Base-by-base conservation (phyloP, 2,113 vertebrate species). In the Megaptera novaeangliae region DNA sequence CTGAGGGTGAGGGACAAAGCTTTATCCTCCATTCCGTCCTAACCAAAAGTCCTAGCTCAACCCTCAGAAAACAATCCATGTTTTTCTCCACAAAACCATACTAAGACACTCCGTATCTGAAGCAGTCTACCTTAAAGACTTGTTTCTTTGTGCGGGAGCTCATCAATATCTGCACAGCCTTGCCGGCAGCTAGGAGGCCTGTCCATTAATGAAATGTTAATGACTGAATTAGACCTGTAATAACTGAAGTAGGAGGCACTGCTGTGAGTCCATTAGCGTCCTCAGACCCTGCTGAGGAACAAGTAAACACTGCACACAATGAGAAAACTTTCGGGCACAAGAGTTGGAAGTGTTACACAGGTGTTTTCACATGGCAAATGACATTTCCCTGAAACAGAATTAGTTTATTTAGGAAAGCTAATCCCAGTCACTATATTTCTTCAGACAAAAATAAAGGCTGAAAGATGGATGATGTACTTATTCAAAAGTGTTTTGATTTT, bases 201-300 rank as follows among this genome's bases (percentile, higher is more conserved):
- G 98, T 98, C 98, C 99, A 99, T 99, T 99, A 99, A 99, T 99
- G 99, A 99, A 99, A 99, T 99, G 99, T 99, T 99, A 99, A 99
- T 99, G 99, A 99, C 99, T 99, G 99, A 99, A 99, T 99, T 99
- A 99, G 99, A 99, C 99, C 99, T 99, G 98, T 99, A 99, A 99
- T 99, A 99, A 99, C 99, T 99, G 98, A 99, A 99, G 98, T 98
- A 98, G 99, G 98, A 99, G 98, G 99, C 98, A 99, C 99, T 99
- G 99, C 99, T 99, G 99, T 98, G 99, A 99, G 99, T 99, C 99
- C 99, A 99, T 99, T 99, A 99, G 99, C 99, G 99, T 99, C 98
- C 95, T 98, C 97, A 98, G 98, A 98, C 98, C 99, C 99, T 52
- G 99, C 99, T 99, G 99, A 98, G 99, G 98, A 98, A 98, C 98